Percentiles rank a stretch among this genome's conserved stretches.
Evolutionary conservation across 2,113 vertebrate genomes (phyloP).

Genomic region (Cyanoderma ruficeps): DNA sequence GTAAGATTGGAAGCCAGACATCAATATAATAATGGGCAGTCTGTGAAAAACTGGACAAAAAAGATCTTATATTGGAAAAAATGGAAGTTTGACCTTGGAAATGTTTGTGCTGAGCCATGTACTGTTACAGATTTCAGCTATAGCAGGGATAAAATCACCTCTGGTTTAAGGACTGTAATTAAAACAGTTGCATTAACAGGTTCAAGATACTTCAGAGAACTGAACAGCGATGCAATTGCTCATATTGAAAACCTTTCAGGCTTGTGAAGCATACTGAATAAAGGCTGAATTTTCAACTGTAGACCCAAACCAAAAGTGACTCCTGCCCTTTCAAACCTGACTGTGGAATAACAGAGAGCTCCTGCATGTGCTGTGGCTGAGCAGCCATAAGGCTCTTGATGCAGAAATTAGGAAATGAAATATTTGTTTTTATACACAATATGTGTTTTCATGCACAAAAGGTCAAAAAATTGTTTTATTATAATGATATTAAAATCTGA

Average conservation of each 20-base stretch:
- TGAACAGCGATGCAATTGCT: background rate
- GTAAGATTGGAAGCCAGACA: background rate
- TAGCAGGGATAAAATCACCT: background rate
- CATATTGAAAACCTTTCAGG: background rate
- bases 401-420: background rate
- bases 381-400: background rate
- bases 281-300: background rate
- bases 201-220: background rate
- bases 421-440: background rate
- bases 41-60: background rate
- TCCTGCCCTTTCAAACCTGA: fast-evolving
- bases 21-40: background rate
- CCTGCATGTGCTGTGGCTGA: background rate
- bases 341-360: background rate
- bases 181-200: background rate
- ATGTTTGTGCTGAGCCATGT: background rate
- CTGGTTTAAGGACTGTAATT: background rate
- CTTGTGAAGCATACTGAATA: background rate
- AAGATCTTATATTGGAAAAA: background rate
- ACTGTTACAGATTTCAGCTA: background rate
- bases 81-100: background rate
- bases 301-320: background rate
- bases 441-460: background rate
- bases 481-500: background rate
- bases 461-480: background rate